phyloP scores from a whole-genome alignment of 2,797 vertebrate species.

The Nyctalus aviator region DNA sequence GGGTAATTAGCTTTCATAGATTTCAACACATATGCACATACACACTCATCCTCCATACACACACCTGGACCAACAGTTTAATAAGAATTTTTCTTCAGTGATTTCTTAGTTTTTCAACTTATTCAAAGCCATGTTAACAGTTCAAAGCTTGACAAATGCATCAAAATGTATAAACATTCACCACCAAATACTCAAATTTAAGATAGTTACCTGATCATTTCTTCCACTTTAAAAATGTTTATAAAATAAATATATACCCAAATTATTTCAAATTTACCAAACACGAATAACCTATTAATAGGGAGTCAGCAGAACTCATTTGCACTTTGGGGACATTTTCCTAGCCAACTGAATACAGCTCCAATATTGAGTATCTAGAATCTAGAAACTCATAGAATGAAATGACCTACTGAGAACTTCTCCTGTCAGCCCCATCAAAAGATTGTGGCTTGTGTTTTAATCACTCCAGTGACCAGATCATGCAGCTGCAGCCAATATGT shows the following conservation, averaged over 20 bases:
- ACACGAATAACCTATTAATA: background rate
- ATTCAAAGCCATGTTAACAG: background rate
- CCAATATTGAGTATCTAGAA: background rate
- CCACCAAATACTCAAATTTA: background rate
- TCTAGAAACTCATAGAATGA: background rate
- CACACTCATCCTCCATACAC: background rate
- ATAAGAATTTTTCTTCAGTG: background rate
- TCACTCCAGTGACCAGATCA: background rate
- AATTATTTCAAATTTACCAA: background rate
- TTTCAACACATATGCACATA: background rate
- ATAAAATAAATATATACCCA: background rate
- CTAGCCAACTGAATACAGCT: background rate
- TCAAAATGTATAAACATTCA: background rate
- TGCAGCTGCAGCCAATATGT: background rate
- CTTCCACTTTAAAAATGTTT: constrained; percentile 13
- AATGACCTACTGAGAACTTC: background rate
- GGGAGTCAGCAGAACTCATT: background rate
- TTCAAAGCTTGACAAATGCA: constrained; percentile 28
- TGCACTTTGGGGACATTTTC: background rate
- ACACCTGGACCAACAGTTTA: background rate
- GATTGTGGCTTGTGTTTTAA: background rate
- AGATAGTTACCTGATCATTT: constrained; percentile 11
- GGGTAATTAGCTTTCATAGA: background rate
- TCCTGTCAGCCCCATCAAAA: background rate
- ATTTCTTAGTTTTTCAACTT: background rate